These are phyloP conservation scores for Calephelis perditalis DNA, from an alignment of 2,888 invertebrate genomes.

Conservation along the genomic window DNA sequence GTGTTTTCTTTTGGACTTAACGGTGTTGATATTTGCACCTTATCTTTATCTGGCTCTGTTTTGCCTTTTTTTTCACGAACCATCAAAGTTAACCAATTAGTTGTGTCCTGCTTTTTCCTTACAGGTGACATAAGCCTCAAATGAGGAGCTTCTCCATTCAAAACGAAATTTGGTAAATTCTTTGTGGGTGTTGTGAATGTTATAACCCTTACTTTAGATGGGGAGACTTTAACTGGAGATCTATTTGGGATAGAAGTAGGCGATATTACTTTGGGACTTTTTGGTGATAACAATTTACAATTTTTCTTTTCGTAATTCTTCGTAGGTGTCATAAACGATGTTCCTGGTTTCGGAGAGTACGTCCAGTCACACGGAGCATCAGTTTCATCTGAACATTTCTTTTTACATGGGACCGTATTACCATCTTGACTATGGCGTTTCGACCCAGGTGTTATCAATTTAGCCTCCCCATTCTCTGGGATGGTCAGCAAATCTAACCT, in stretches of 20 bases:
- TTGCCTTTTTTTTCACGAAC: conserved; percentile 38
- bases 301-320: conserved; percentile 46
- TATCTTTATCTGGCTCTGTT: conserved; percentile 29
- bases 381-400: conserved; percentile 30
- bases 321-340: conserved; percentile 56
- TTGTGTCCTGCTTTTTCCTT: conserved; percentile 78
- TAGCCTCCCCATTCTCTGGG: conserved; percentile 33
- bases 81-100: conserved; percentile 83
- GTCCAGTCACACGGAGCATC: conserved; percentile 38
- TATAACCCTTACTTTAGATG: conserved; percentile 41
- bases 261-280: conserved; percentile 41
- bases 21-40: conserved; percentile 28
- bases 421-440: conserved; percentile 46
- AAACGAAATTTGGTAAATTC: conserved; percentile 86
- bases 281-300: conserved; percentile 46
- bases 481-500: conserved; percentile 35
- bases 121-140: conserved; percentile 83
- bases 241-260: conserved; percentile 32
- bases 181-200: conserved; percentile 78
- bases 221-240: conserved; percentile 42
- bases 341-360: conserved; percentile 42
- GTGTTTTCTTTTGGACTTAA: conserved; percentile 47
- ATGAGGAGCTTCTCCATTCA: conserved; percentile 88
- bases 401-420: conserved; percentile 30
- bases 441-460: conserved; percentile 39